phyloP scores from a whole-genome alignment of 1,140 invertebrate genomes.

The Papilio machaon region DNA sequence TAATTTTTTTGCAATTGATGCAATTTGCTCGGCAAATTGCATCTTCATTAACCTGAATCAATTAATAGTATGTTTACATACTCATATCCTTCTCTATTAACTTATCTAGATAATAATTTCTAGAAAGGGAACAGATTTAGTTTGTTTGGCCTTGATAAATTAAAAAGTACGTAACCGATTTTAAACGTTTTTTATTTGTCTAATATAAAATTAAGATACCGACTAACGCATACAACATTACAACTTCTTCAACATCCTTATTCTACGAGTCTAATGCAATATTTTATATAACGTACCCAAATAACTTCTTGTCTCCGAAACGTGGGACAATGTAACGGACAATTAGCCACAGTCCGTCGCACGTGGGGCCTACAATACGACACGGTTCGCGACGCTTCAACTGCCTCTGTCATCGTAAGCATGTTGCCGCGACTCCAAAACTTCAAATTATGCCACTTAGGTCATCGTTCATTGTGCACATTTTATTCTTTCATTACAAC shows the following conservation, averaged over 20 bases:
- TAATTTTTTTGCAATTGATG: too few species aligned
- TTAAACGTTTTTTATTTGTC: too few species aligned
- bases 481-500: too few species aligned
- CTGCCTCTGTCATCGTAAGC: not conserved
- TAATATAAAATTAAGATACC: not conserved
- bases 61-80: not conserved
- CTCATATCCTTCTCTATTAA: not conserved
- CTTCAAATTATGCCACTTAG: too few species aligned
- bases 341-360: slow-evolving; percentile 15
- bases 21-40: not conserved
- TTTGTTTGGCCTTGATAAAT: too few species aligned
- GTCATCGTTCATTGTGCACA: too few species aligned
- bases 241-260: not conserved
- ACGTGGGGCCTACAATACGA: slow-evolving; percentile 6
- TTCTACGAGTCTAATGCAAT: not conserved
- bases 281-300: slow-evolving; percentile 7
- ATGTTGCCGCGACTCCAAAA: not conserved
- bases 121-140: too few species aligned
- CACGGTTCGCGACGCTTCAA: slow-evolving; percentile 20
- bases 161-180: too few species aligned
- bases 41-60: not conserved
- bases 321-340: slow-evolving; percentile 18
- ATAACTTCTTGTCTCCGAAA: slow-evolving; percentile 20
- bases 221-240: not conserved
- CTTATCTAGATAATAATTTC: not conserved